Evolutionary conservation across 30 jellyfish, hydroid and myxozoan genomes (phyloP), one percentile per base, ranked within the genome.

Genomic region (Catostylus mosaicus): DNA sequence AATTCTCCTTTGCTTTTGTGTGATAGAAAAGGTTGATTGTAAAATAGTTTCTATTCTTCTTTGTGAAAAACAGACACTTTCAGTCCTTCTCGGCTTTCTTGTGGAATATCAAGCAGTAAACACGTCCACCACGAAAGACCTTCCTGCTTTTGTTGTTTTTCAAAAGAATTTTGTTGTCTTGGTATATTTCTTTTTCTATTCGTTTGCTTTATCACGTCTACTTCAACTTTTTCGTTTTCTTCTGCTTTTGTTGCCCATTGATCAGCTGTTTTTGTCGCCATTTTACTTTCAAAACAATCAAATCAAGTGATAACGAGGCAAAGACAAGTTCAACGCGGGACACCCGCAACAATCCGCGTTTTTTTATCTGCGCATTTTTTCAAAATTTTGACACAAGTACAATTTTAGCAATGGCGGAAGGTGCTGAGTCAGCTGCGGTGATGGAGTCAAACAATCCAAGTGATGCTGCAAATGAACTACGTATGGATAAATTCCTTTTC

Each of bases 91-190:
- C 52, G 65, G 47, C 26, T 32, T 26, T 82, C 86, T 20, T 52
- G 69, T 2, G 92, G 92, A 51, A 82, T 67, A 57, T 71, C 92
- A 2, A 82, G 61, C 92, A 82, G 46, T 65, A 82, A 51, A 34
- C 86, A 61, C 31, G 92, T 82, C 92, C 92, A 82, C 92, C 92
- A 82, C 30, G 92, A 82, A 20, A 67, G 67, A 31, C 86, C 86
- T 29, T 82, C 92, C 36, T 82, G 86, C 30, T 69, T 60, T 24
- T 66, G 79, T 30, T 45, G 71, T 57, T 82, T 82, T 30, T 34
- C 51, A 16, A 52, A 19, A 36, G 6, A 8, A 0, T 16, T 50
- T 11, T 37, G 66, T 24, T 38, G 23, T 36, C 33, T 61, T 30
- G 74, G 14, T 23, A 22, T 50, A 19, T 34, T 26, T 48, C 85